phyloP scores from a whole-genome alignment of 2,113 vertebrate genomes.

The Leuciscus idus region DNA sequence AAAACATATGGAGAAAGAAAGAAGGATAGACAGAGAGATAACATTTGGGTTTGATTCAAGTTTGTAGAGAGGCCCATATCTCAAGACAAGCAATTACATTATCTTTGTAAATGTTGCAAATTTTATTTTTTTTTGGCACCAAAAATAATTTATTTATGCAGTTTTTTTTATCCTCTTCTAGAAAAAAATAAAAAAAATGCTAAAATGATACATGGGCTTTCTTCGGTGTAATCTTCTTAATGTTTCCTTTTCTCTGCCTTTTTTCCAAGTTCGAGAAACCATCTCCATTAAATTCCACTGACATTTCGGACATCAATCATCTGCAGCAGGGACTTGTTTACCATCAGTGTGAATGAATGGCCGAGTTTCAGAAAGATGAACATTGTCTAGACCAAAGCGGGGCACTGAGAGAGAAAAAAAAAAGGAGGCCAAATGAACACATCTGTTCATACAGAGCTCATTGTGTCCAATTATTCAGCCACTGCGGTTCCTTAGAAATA shows the following conservation, averaged over 20 bases:
- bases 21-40: neutral
- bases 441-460: constrained; percentile 37
- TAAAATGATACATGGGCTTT: constrained; percentile 60
- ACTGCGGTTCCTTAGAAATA: neutral
- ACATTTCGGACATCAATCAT: constrained; percentile 47
- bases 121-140: constrained; percentile 57
- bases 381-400: constrained; percentile 32
- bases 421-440: constrained; percentile 39
- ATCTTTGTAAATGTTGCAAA: constrained; percentile 61
- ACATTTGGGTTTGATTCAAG: constrained; percentile 47
- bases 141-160: constrained; percentile 61
- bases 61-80: constrained; percentile 39
- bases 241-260: constrained; percentile 32
- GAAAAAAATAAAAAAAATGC: constrained; percentile 56
- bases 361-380: constrained; percentile 28
- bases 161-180: neutral
- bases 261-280: constrained; percentile 19
- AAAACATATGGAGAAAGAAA: neutral
- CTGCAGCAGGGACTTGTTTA: constrained; percentile 38
- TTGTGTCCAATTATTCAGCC: constrained; percentile 48
- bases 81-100: constrained; percentile 59
- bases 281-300: constrained; percentile 49
- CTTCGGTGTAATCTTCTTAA: constrained; percentile 56
- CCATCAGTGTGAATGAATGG: constrained; percentile 18
- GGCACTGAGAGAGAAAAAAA: neutral